Evolutionary conservation across 2,797 vertebrate genomes (phyloP), one percentile per base, ranked within the genome.

Genomic region (Aplochiton taeniatus): DNA sequence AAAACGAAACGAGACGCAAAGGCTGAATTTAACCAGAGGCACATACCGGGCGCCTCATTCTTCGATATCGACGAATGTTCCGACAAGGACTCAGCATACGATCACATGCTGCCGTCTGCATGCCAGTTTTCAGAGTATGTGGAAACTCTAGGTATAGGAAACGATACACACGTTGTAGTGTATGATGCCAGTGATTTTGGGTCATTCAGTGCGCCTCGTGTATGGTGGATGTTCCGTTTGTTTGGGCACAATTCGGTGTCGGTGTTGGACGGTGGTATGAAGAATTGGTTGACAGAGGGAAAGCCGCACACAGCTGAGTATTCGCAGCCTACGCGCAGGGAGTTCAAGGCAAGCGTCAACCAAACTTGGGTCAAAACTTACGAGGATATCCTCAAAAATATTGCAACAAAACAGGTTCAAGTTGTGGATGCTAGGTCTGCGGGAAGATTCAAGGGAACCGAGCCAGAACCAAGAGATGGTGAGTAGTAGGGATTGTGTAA

Each of bases 141-240:
- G 0, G 93, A 92, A 0, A 68, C 65, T 0, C 86, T 98, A 81
- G 97, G 98, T 14, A 90, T 99, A 72, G 81, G 92, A 55, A 95
- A 90, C 41, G 76, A 92, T 63, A 97, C 95, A 0, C 96, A 98
- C 0, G 95, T 99, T 0, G 94, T 99, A 3, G 94, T 99, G 20
- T 98, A 99, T 10, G 97, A 99, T 8, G 92, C 93, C 47, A 96
- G 95, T 64, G 14, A 91, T 54, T 76, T 95, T 63, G 97, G 96
- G 4, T 89, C 86, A 45, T 97, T 89, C 89, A 92, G 94, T 0
- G 94, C 96, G 0, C 96, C 98, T 0, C 91, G 98, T 0, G 90
- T 95, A 9, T 99, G 97, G 97, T 99, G 96, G 96, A 99, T 96
- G 97, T 99, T 99, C 79, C 92, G 93, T 2, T 83, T 90, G 47